Evolutionary conservation across 2,113 vertebrate species (phyloP).

Genomic region (Platanista minor): DNA sequence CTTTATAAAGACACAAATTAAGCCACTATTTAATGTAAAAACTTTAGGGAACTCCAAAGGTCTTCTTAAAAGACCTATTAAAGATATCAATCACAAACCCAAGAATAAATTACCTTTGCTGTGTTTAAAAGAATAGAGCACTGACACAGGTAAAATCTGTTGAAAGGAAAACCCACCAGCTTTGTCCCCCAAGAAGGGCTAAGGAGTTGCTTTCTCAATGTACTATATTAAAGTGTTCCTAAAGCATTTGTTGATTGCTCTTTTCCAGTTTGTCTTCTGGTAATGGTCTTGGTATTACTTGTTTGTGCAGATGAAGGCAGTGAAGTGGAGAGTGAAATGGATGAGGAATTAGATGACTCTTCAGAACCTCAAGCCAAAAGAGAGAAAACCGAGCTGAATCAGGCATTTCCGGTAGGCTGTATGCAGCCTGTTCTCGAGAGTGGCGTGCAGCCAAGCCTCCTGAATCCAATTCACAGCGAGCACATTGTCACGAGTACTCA

Average conservation of each 20-base stretch:
- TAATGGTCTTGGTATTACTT: conserved; percentile 70
- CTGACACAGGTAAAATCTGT: background rate
- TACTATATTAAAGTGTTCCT: background rate
- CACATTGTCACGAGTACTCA: conserved; percentile 85
- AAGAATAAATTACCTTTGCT: background rate
- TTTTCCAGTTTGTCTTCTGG: background rate
- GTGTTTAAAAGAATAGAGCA: background rate
- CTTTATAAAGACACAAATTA: background rate
- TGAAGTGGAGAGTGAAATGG: conserved; percentile 88
- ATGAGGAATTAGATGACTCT: conserved; percentile 87
- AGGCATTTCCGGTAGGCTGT: conserved; percentile 84
- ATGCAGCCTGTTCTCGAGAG: conserved; percentile 84
- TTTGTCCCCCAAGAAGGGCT: background rate
- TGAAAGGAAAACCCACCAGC: background rate
- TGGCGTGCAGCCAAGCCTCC: conserved; percentile 82
- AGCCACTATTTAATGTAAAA: background rate
- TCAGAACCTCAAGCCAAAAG: conserved; percentile 87
- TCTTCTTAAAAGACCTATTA: background rate
- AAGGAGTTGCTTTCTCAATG: background rate
- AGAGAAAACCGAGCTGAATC: conserved; percentile 85
- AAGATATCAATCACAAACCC: background rate
- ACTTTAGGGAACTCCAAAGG: background rate
- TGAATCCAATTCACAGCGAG: conserved; percentile 86
- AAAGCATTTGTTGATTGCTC: background rate
- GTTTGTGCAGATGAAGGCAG: conserved; percentile 87